phyloP scores from a whole-genome alignment of 2,113 vertebrate species.

The Callipepla squamata region DNA sequence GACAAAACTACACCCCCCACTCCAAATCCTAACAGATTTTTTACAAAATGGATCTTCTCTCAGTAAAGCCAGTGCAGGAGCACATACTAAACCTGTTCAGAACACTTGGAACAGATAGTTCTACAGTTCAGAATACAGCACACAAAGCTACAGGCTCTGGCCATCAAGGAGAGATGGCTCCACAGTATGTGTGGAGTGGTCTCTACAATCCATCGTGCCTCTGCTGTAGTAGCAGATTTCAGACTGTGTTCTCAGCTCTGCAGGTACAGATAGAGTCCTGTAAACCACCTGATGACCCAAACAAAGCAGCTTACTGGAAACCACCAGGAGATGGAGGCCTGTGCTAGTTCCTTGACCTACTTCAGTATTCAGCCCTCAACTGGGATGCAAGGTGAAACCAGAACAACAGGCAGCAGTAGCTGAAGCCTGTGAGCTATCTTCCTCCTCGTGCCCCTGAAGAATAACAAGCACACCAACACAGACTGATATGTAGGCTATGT shows the following conservation, averaged over 20 bases:
- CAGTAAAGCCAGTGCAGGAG: neutral
- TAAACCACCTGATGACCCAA: neutral
- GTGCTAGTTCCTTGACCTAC: neutral
- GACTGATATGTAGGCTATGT: neutral
- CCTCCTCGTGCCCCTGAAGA: neutral
- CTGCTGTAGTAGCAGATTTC: neutral
- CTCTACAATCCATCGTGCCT: neutral
- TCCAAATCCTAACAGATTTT: neutral
- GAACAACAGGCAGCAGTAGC: neutral
- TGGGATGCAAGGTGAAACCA: neutral
- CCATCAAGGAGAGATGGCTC: neutral
- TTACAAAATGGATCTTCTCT: neutral
- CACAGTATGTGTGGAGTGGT: fast-evolving
- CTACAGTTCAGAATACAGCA: neutral
- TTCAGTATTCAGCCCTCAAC: neutral
- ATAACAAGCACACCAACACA: neutral
- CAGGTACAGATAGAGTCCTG: neutral
- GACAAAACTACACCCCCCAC: neutral
- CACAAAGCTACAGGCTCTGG: neutral
- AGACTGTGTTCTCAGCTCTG: neutral
- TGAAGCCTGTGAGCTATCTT: neutral
- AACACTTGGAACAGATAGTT: neutral
- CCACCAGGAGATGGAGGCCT: neutral
- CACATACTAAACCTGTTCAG: neutral
- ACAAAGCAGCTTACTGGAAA: neutral